Evolutionary conservation across 1,140 invertebrate species (phyloP).

Genomic region (Dufourea novaeangliae): DNA sequence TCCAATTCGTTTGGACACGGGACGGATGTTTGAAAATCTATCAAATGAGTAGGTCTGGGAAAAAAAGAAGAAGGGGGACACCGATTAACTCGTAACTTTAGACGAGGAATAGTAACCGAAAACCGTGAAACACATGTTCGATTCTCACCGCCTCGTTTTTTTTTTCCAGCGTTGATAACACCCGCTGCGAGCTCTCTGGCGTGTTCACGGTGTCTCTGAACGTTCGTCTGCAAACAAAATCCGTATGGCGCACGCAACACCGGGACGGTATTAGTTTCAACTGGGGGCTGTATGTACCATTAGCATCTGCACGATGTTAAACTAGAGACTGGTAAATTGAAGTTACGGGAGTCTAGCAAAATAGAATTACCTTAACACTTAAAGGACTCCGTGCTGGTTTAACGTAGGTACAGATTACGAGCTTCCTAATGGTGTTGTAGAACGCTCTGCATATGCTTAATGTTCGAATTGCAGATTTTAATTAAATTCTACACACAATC

Average conservation of each 20-base stretch:
- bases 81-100: conserved; percentile 37
- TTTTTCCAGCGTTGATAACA: conserved; percentile 13
- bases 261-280: conserved; percentile 33
- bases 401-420: conserved; percentile 2
- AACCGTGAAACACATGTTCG: conserved; percentile 47
- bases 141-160: conserved; percentile 39
- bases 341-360: conserved; percentile 1
- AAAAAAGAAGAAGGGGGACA: background rate
- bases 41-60: background rate
- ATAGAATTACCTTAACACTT: conserved; percentile 2
- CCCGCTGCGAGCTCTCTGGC: background rate
- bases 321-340: background rate
- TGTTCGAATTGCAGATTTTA: background rate
- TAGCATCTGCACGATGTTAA: background rate
- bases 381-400: background rate
- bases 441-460: background rate
- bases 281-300: too few relatives aligned
- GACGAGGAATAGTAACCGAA: conserved; percentile 33
- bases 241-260: background rate
- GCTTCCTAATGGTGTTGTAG: background rate
- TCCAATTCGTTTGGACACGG: background rate
- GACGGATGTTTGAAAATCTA: background rate
- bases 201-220: background rate
- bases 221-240: conserved; percentile 32
- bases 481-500: background rate